Conservation (phyloP, 2,113 vertebrate genomes). For the Dicerorhinus sumatrensis region DNA sequence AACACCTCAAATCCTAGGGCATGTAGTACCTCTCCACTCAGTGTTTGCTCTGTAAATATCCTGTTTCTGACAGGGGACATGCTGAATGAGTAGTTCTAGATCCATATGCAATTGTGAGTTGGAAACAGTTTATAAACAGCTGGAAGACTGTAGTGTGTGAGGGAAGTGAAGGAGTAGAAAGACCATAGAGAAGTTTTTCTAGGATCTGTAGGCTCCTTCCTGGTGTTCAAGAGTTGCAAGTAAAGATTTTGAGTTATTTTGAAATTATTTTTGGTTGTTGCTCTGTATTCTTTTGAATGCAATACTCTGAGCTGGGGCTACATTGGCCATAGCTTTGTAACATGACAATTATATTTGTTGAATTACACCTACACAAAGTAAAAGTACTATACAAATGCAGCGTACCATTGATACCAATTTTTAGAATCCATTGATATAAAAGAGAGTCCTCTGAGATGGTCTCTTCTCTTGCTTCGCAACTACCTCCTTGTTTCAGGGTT, state of each 20-base stretch:
- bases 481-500: background rate
- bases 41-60: background rate
- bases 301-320: background rate
- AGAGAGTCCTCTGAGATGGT: background rate
- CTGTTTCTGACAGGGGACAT: background rate
- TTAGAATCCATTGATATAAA: slow-evolving; percentile 1
- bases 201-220: background rate
- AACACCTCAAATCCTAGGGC: background rate
- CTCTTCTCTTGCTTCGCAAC: background rate
- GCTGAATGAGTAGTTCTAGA: background rate
- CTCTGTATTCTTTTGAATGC: background rate
- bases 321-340: background rate
- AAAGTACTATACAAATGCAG: background rate
- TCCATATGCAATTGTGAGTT: background rate
- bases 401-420: background rate
- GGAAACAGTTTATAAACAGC: background rate
- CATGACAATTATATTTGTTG: background rate
- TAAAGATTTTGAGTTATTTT: background rate
- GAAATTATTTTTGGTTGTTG: background rate
- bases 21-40: background rate
- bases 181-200: background rate
- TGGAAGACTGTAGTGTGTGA: background rate
- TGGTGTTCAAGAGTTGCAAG: background rate
- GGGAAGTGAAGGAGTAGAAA: background rate
- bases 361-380: background rate